Conservation (phyloP, 2,888 invertebrate genomes). For the Lasioglossum lativentre region DNA sequence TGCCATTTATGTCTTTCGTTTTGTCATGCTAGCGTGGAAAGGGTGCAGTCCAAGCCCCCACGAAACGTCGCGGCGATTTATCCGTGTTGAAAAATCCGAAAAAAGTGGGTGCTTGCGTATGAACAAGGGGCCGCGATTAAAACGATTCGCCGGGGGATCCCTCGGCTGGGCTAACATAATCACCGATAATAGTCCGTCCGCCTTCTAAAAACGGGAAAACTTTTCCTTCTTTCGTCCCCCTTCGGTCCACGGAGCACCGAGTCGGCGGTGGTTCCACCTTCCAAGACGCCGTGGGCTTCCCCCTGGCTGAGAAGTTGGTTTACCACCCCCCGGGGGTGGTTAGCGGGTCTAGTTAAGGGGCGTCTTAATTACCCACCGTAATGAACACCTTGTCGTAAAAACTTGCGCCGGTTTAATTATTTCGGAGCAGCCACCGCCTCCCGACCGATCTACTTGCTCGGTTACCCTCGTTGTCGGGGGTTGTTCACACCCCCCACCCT, state of each 20-base stretch:
- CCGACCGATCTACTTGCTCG: conserved; percentile 59
- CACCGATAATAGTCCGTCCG: conserved; percentile 80
- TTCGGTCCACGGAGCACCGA: background rate
- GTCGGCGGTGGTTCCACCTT: conserved; percentile 38
- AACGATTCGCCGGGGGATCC: conserved; percentile 55
- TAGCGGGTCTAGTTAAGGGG: conserved; percentile 84
- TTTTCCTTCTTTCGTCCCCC: conserved; percentile 58
- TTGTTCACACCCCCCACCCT: conserved; percentile 24
- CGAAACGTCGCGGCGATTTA: conserved; percentile 2
- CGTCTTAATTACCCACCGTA: conserved; percentile 85
- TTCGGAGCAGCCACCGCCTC: conserved; percentile 72
- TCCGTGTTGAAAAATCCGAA: conserved; percentile 4
- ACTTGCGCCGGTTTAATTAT: conserved; percentile 84
- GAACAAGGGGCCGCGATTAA: conserved; percentile 66
- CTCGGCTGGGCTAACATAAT: conserved; percentile 75
- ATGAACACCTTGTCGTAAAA: conserved; percentile 85
- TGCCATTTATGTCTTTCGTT: background rate
- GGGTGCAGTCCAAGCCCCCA: no score
- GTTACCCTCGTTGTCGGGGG: conserved; percentile 65
- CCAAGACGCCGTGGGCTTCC: conserved; percentile 60
- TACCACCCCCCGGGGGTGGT: conserved; percentile 83
- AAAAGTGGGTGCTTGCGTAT: conserved; percentile 46
- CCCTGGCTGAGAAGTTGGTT: conserved; percentile 82
- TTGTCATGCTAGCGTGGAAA: background rate
- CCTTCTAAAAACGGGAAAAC: conserved; percentile 80